Evolutionary conservation across 1,140 invertebrate genomes (phyloP), one percentile per base, ranked within the genome.

Genomic region (Papilio polytes): DNA sequence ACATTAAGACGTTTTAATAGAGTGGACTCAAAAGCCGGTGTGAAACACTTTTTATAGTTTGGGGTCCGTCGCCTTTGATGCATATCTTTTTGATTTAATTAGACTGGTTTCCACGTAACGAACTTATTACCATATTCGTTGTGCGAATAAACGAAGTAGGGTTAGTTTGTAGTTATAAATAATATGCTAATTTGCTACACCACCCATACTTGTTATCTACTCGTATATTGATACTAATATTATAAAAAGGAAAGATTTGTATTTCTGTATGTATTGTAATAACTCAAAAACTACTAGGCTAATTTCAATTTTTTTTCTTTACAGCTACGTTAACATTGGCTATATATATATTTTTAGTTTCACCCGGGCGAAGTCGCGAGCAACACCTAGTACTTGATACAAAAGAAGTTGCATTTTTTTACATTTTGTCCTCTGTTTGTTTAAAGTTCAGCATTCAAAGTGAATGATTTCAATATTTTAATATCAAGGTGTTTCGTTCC

Each of bases 81-180:
- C 20, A 13, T 46, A 76, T 76, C 74, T 76, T 31, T n/a, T 76
- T 51, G 46, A 76, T 15, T 48, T 76, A 76, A 76, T 76, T 76
- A 53, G 13, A 22, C 74, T 9, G 22, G 63, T 31, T 70, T 70
- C 63, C 26, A 70, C 63, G 63, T 70, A 70, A 70, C 22, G 22
- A 66, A 66, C 26, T 70, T 70, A 70, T 70, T 70, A 70, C 12
- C 26, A 70, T 70, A 70, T 63, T 22, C 36, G 12, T 31, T 31
- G 12, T 70, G 26, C 63, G 13, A 70, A 70, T 70, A 70, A 70
- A 31, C 36, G 22, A 31, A 70, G 13, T 31, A 31, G 26, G 26
- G 63, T 70, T 31, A 13, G 63, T 31, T 70, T 70, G 3, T 70
- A 36, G 63, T 66, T 3, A 8, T 15, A 70, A 70, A 70, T 15